A percentile compares a stretch with the other conserved stretches of the same genome.
Evolutionary conservation across 92 coral and sea anemone genomes (phyloP).

Genomic region (Epizoanthus rinbou): DNA sequence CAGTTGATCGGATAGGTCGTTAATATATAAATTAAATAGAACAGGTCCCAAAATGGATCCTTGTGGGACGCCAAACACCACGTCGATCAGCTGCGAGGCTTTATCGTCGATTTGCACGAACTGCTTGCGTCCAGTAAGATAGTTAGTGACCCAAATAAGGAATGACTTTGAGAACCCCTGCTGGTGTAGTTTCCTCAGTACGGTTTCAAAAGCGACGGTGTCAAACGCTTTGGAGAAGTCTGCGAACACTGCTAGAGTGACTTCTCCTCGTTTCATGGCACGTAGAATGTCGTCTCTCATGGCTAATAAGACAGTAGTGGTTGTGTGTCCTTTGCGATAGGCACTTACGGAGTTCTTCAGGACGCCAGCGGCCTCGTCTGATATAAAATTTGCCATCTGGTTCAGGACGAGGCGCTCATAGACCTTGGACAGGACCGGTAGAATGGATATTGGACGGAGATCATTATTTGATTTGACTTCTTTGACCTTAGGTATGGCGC

Average conservation of each 20-base stretch:
- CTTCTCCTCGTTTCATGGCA: slow-evolving; percentile 39
- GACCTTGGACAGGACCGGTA: slow-evolving; percentile 17
- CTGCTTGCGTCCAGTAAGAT: slow-evolving; percentile 36
- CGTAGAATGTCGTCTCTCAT: slow-evolving; percentile 36
- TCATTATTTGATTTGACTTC: background rate
- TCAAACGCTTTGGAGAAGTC: slow-evolving; percentile 37
- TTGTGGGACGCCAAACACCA: slow-evolving; percentile 44
- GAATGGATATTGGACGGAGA: slow-evolving; percentile 18
- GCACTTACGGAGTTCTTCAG: slow-evolving; percentile 18
- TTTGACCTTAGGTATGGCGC: slow-evolving; percentile 22
- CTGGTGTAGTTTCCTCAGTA: slow-evolving; percentile 16
- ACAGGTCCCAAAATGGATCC: slow-evolving; percentile 44
- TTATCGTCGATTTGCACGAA: slow-evolving; percentile 37
- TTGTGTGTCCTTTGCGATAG: slow-evolving; percentile 20
- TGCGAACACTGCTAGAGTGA: slow-evolving; percentile 38
- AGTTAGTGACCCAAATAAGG: slow-evolving; percentile 20
- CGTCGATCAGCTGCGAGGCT: slow-evolving; percentile 27
- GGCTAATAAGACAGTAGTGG: slow-evolving; percentile 28
- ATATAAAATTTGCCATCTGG: slow-evolving; percentile 21
- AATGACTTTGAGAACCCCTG: slow-evolving; percentile 3
- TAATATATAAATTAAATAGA: slow-evolving; percentile 45
- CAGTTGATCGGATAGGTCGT: slow-evolving; percentile 47
- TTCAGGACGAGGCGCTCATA: background rate
- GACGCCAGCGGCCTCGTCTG: background rate
- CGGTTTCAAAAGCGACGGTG: slow-evolving; percentile 27